These are phyloP conservation scores for Saimiri boliviensis DNA, from an alignment of 2,113 vertebrate species.

Conservation along the genomic window DNA sequence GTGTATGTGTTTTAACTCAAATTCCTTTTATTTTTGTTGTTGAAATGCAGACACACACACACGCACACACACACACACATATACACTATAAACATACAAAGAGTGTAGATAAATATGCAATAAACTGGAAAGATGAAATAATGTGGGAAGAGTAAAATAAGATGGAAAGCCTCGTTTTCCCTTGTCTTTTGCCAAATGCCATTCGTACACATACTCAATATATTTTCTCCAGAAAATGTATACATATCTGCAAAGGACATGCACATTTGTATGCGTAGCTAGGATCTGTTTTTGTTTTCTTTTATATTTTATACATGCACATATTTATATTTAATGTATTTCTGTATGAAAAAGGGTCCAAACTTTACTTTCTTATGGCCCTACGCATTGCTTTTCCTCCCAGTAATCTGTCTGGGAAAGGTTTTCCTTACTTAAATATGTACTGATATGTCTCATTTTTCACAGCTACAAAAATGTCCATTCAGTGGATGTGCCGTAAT, in stretches of 20 bases:
- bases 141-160: background rate
- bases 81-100: background rate
- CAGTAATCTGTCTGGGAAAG: background rate
- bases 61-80: background rate
- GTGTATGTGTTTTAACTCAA: too few relatives aligned
- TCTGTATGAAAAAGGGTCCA: background rate
- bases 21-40: conserved; percentile 40
- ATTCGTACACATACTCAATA: background rate
- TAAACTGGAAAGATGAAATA: background rate
- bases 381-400: background rate
- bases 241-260: background rate
- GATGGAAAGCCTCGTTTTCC: background rate
- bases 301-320: background rate
- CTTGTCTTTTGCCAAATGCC: background rate
- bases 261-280: background rate
- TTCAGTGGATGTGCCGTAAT: background rate
- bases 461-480: background rate
- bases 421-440: background rate
- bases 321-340: background rate
- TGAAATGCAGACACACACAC: background rate
- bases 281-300: background rate
- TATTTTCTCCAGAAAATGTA: background rate
- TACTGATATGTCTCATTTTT: background rate
- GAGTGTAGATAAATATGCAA: background rate
- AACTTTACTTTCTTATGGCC: background rate